Base-by-base conservation (phyloP, 1,140 invertebrate species). In the Drusus annulatus region DNA sequence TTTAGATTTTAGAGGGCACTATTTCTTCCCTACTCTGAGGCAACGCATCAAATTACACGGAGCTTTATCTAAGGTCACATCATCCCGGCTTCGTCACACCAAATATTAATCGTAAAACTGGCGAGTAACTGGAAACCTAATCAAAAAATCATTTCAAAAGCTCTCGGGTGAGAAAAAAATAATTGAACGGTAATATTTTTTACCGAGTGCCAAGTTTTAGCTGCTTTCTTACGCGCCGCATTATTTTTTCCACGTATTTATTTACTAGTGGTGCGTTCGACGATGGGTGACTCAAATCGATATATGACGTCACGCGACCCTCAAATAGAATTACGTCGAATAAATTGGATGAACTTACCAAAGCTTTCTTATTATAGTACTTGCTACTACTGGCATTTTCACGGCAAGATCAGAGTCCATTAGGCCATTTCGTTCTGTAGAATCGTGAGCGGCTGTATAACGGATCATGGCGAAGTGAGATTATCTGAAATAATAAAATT, bases 1-100 rank as follows among this genome's bases (percentile, higher is more conserved):
- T 45, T 45, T 45, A 45, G 36, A 45, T 28, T 65, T 65, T 65
- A 65, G 62, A 63, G 16, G 28, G 13, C 23, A 28, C 62, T 65
- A 65, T 65, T 28, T 65, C 62, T 63, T 15, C 62, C 62, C 16
- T 31, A 25, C 16, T 36, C 28, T 65, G 25, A n/a, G 62, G 8
- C 25, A 65, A 65, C 21, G 62, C 62, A 28, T 65, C 62, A 65
- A 65, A 65, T 36, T 36, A 65, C 62, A 21, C 62, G 15, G 23
- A 21, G 23, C 62, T 16, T 65, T 16, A 65, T 65, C 62, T 65
- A 25, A 65, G 62, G 62, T 65, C 62, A 16, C 62, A 65, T 65
- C 62, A 45, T 65, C 28, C 25, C 25, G 21, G 28, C 62, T 28
- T 65, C 62, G 25, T 17, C 16, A 65, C 21, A 16, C 15, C 8